A percentile compares a stretch with the other conserved stretches of the same genome.
phyloP scores from a whole-genome alignment of 2,797 vertebrate genomes.

The Limnodromus scolopaceus region DNA sequence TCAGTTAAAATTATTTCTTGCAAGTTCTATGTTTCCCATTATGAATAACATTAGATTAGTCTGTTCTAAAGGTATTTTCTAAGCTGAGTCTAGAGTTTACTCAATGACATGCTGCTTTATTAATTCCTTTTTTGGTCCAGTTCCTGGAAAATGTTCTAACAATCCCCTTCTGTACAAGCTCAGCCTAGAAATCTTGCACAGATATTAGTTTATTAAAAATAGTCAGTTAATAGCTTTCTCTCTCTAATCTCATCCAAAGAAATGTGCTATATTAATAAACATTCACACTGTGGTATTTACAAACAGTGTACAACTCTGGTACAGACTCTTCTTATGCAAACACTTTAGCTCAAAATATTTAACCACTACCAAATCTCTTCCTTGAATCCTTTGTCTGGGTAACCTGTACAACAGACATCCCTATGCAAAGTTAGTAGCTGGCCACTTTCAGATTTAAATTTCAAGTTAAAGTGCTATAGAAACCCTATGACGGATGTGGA shows the following conservation, averaged over 20 bases:
- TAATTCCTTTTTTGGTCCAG: not conserved
- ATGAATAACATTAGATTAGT: not conserved
- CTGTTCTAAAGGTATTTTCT: conserved; percentile 5
- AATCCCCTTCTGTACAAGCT: not conserved
- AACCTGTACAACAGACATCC: not conserved
- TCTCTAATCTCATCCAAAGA: not conserved
- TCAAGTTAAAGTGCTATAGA: not conserved
- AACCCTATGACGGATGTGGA: not conserved
- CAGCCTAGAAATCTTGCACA: not conserved
- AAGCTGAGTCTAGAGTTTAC: not conserved
- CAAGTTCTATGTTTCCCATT: not conserved
- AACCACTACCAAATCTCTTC: not conserved
- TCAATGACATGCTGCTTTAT: conserved; percentile 12
- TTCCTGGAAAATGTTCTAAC: not conserved
- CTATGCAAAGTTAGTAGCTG: not conserved
- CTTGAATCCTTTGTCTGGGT: not conserved
- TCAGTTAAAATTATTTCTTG: not conserved
- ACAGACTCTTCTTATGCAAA: not conserved
- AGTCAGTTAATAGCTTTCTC: not conserved
- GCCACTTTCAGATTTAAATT: not conserved
- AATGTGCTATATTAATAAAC: not conserved
- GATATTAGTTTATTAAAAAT: not conserved
- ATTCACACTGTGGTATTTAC: not conserved
- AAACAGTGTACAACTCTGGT: not conserved
- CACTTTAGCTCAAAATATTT: not conserved